Evolutionary conservation across 2,113 vertebrate species (phyloP).

Genomic region (Fregetta grallaria): DNA sequence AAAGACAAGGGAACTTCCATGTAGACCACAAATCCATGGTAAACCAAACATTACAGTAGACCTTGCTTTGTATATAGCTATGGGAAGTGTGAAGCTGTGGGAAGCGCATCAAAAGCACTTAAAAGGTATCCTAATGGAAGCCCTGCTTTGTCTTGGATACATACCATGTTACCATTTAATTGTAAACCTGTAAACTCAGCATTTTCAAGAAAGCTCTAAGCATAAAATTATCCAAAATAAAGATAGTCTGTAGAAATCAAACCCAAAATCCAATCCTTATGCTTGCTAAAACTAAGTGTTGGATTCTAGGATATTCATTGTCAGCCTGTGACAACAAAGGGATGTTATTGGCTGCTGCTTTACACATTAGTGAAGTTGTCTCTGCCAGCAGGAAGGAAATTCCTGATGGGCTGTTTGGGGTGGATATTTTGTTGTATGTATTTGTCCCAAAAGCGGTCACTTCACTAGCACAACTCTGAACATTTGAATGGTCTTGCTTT

Average conservation of each 20-base stretch:
- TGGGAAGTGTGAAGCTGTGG: not conserved
- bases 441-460: not conserved
- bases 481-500: not conserved
- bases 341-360: not conserved
- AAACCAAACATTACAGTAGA: not conserved
- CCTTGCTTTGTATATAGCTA: not conserved
- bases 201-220: not conserved
- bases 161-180: not conserved
- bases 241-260: not conserved
- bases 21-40: not conserved
- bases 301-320: not conserved
- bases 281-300: not conserved
- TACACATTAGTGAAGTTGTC: not conserved
- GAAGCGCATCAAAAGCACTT: fast-evolving
- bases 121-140: not conserved
- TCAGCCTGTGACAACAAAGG: not conserved
- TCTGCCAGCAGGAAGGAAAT: not conserved
- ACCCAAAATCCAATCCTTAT: not conserved
- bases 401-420: not conserved
- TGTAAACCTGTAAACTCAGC: not conserved
- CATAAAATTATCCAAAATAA: not conserved
- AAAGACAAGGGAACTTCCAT: not conserved
- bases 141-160: not conserved
- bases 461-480: not conserved
- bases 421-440: not conserved